phyloP scores from a whole-genome alignment of 2,113 vertebrate genomes.

The Gallinago jamesoni region DNA sequence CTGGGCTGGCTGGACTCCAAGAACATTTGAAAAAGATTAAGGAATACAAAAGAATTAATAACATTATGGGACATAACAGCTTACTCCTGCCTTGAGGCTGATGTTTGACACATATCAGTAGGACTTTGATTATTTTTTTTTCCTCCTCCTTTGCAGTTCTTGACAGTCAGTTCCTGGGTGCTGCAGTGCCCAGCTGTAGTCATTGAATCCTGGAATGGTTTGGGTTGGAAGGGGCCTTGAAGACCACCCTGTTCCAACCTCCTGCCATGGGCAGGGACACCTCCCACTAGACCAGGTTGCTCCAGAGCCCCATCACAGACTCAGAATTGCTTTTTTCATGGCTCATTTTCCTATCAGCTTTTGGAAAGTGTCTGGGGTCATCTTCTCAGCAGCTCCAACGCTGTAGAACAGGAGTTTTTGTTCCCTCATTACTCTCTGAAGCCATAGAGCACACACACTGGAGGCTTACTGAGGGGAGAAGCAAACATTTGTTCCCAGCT shows the following conservation, averaged over 20 bases:
- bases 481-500: neutral
- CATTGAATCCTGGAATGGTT: too few species aligned
- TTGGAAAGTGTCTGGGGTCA: neutral
- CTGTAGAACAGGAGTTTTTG: neutral
- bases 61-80: neutral
- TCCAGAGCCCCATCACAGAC: too few species aligned
- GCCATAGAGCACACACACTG: neutral
- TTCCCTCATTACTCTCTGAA: neutral
- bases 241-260: too few species aligned
- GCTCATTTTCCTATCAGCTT: neutral
- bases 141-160: neutral
- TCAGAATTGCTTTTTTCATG: neutral
- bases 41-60: slow-evolving; percentile 12
- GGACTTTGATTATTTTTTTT: neutral
- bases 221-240: too few species aligned
- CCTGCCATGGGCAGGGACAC: too few species aligned
- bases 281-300: too few species aligned
- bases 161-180: neutral
- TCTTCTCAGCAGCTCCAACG: neutral
- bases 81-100: neutral
- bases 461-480: neutral
- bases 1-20: neutral
- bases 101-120: neutral
- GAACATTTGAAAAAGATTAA: neutral
- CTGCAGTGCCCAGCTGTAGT: neutral